Evolutionary conservation across 2,888 invertebrate species (phyloP), one percentile per base, ranked within the genome.

Genomic region (Drepanosiphum platanoidis): DNA sequence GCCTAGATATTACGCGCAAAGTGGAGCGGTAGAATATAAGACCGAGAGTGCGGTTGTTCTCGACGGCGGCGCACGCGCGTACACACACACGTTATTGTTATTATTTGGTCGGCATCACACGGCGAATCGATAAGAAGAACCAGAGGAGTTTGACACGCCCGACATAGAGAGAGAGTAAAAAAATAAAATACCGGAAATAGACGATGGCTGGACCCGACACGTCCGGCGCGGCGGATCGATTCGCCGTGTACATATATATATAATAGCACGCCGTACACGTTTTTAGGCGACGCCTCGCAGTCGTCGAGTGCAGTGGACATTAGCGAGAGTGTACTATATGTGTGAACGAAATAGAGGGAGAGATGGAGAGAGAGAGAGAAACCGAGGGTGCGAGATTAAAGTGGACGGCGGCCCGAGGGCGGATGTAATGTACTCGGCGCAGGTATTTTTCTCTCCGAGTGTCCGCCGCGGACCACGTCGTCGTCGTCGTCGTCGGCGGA

Each of bases 331-430:
- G 32, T 13, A n/a, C n/a, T n/a, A n/a, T n/a, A n/a, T n/a, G 30
- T 5, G 52, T 27, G 32, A 5, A 61, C 15, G 61, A 1, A 8
- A 39, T 13, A 15, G 27, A 3, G 66, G 32, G 30, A 46, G 66
- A 79, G 22, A 15, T 13, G 30, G 32, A 61, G 4, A 61, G 36
- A 58, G n/a, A 13, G 39, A 68, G 30, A 34, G 18, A 27, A 61
- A 80, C 36, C n/a, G 30, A 81, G 81, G 81, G 81, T n/a, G 61
- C 39, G 61, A 82, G 27, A 82, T 61, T 82, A 61, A 61, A 82
- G 61, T 36, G 52, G 61, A 68, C 32, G 68, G 22, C 32, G 68
- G 22, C 32, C 66, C 34, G 66, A 30, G 39, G 58, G 81, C 39
- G 61, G 71, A 39, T 36, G 46, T 13, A 61, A 18, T 11, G 1